A percentile compares a stretch with the other conserved stretches of the same genome.
These are phyloP conservation scores for Eledona agricola DNA, from an alignment of 2,888 invertebrate genomes.

Conservation along the genomic window DNA sequence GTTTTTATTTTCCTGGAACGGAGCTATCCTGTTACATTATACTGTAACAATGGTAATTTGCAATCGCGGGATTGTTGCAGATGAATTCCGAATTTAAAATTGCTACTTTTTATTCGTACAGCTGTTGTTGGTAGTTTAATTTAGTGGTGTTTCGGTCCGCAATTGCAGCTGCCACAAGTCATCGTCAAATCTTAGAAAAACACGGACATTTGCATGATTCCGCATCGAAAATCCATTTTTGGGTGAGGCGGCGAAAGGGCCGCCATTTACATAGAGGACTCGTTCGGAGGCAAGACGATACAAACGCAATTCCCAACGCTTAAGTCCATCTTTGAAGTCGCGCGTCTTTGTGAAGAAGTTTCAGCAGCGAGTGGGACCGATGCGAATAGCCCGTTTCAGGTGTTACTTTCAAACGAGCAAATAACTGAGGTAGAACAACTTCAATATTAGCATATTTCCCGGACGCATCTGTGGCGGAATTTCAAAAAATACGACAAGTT, in stretches of 20 bases:
- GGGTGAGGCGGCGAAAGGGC: slow-evolving; percentile 16
- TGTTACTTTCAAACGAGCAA: slow-evolving; percentile 53
- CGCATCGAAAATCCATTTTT: slow-evolving; percentile 34
- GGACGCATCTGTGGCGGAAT: slow-evolving; percentile 50
- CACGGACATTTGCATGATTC: slow-evolving; percentile 35
- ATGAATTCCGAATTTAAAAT: slow-evolving; percentile 48
- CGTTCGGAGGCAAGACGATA: slow-evolving; percentile 47
- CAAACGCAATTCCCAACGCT: slow-evolving; percentile 51
- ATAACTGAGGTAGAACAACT: slow-evolving; percentile 52
- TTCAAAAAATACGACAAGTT: slow-evolving; percentile 19
- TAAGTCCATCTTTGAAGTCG: slow-evolving; percentile 51
- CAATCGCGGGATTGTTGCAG: slow-evolving; percentile 45
- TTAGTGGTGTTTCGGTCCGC: slow-evolving; percentile 22
- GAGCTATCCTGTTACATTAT: slow-evolving; percentile 47
- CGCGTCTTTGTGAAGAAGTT: slow-evolving; percentile 46
- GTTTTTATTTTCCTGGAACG: slow-evolving; percentile 45
- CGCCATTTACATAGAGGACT: slow-evolving; percentile 50
- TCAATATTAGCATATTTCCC: slow-evolving; percentile 57
- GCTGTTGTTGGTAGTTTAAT: slow-evolving; percentile 38
- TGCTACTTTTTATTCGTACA: slow-evolving; percentile 42
- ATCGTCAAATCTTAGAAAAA: slow-evolving; percentile 8
- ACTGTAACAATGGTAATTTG: slow-evolving; percentile 53
- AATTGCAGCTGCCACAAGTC: not conserved
- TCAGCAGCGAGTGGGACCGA: slow-evolving; percentile 36
- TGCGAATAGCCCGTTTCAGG: slow-evolving; percentile 54